Evolutionary conservation across 2,888 invertebrate genomes (phyloP).

Genomic region (Ormyrus labotus): DNA sequence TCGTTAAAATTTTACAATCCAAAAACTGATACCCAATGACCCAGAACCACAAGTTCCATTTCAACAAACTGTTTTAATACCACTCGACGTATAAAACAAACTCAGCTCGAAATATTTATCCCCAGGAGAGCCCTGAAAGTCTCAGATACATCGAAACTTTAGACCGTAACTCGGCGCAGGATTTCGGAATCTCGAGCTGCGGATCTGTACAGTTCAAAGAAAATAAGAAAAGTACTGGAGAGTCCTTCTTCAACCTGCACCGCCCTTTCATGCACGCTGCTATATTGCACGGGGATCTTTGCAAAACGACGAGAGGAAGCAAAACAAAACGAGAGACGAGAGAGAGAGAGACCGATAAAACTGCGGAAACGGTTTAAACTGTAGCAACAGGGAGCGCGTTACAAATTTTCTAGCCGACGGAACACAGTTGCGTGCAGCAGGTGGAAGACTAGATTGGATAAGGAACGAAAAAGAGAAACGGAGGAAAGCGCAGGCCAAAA

Average conservation of each 20-base stretch:
- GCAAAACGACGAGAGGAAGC: not conserved
- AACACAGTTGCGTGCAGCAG: constrained; percentile 63
- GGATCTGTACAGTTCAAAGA: not conserved
- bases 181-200: constrained; percentile 31
- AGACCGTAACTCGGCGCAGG: constrained; percentile 15
- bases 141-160: constrained; percentile 28
- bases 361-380: constrained; percentile 58
- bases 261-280: not conserved
- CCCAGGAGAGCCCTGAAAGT: not conserved
- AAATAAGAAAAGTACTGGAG: constrained; percentile 5
- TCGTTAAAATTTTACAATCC: too few species aligned
- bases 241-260: not conserved
- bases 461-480: constrained; percentile 50
- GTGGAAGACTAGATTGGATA: constrained; percentile 67
- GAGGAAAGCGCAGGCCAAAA: not conserved
- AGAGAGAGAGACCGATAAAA: constrained; percentile 20
- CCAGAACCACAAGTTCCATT: not conserved
- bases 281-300: not conserved
- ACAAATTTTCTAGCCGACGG: constrained; percentile 60
- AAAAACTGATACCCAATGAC: too few species aligned
- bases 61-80: constrained; percentile 9
- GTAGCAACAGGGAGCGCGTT: constrained; percentile 54
- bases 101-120: constrained; percentile 21
- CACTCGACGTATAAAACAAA: constrained; percentile 5
- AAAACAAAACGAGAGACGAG: not conserved